Conservation (phyloP, 2,113 vertebrate genomes). For the Chaenocephalus aceratus region DNA sequence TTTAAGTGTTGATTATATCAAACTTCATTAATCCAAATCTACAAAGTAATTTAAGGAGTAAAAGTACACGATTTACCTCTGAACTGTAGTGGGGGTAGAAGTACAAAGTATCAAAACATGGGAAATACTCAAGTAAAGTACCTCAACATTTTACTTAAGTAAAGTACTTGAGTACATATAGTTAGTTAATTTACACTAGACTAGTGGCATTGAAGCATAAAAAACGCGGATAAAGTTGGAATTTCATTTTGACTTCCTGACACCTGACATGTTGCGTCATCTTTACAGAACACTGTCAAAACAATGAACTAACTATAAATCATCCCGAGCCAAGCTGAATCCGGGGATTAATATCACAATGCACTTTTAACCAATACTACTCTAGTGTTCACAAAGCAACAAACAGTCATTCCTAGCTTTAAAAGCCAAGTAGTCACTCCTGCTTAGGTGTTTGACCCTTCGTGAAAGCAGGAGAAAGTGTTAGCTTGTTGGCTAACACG, state of each 20-base stretch:
- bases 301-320: slow-evolving; percentile 19
- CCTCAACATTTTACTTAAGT: no score
- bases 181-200: no score
- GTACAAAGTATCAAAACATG: no score
- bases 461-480: neutral
- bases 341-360: accelerated
- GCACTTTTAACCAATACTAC: neutral
- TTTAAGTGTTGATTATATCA: no score
- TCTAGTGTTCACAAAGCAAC: neutral
- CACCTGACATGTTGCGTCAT: slow-evolving; percentile 55
- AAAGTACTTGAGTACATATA: no score
- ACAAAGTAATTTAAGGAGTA: no score
- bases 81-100: no score
- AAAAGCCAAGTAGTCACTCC: neutral
- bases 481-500: slow-evolving; percentile 57
- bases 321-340: neutral
- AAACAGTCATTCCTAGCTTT: neutral
- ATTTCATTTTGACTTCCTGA: slow-evolving; percentile 21
- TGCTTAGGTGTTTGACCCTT: slow-evolving; percentile 16
- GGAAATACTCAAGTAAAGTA: no score
- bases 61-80: no score
- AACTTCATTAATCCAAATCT: no score
- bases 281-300: slow-evolving; percentile 34
- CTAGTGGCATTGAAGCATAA: no score
- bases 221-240: neutral